Conservation (phyloP, 2,888 invertebrate species). For the Melanophora roralis region DNA sequence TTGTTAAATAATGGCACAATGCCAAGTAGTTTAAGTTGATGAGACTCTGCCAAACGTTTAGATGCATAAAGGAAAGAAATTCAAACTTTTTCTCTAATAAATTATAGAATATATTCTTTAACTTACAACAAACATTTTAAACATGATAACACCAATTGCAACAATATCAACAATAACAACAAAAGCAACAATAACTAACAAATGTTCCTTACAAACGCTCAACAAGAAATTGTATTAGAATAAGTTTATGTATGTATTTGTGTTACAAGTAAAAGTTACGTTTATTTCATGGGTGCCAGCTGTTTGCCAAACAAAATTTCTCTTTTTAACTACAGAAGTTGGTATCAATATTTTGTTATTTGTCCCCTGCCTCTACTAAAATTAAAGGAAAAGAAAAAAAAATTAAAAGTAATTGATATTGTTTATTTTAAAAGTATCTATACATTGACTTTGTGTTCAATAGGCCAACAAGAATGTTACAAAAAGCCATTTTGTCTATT, state of each 20-base stretch:
- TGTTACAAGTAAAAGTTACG: background rate
- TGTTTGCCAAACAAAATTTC: constrained; percentile 46
- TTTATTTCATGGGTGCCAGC: constrained; percentile 19
- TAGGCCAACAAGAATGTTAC: constrained; percentile 41
- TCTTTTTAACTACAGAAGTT: background rate
- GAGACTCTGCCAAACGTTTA: constrained; percentile 57
- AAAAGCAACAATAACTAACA: constrained; percentile 14
- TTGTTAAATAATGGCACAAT: constrained; percentile 49
- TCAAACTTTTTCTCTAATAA: background rate
- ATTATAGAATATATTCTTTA: constrained; percentile 40
- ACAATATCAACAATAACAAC: background rate
- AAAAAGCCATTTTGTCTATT: constrained; percentile 47
- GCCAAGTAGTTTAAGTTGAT: constrained; percentile 57
- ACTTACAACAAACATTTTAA: constrained; percentile 35
- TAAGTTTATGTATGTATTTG: background rate
- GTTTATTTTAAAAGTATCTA: constrained; percentile 28
- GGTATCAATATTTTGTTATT: constrained; percentile 46
- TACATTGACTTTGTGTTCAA: constrained; percentile 6
- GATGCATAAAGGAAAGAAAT: constrained; percentile 41
- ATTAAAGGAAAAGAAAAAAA: constrained; percentile 20
- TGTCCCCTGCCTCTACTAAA: background rate
- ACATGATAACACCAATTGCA: constrained; percentile 10
- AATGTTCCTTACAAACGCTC: constrained; percentile 11
- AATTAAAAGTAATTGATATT: constrained; percentile 60
- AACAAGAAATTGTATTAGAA: background rate